These are phyloP conservation scores for Panagrolaimus sp. DNA, from an alignment of 1,140 invertebrate species.

Conservation along the genomic window DNA sequence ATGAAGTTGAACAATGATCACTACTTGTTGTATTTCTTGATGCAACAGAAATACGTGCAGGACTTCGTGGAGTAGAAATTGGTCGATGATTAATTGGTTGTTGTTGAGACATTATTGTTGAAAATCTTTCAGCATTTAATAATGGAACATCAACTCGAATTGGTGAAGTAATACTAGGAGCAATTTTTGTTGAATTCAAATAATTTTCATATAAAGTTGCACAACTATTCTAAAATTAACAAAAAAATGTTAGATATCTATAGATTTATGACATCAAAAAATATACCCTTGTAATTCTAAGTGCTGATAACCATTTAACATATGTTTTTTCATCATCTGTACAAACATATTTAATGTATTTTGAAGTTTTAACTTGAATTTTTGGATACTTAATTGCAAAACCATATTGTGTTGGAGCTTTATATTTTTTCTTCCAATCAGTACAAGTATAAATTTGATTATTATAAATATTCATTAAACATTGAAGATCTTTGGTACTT, in stretches of 20 bases:
- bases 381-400: constrained; percentile 92
- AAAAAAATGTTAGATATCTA: too few relatives aligned
- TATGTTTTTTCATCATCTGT: constrained; percentile 79
- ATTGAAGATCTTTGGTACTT: constrained; percentile 76
- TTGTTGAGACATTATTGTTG: constrained; percentile 33
- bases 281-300: constrained; percentile 66
- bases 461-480: constrained; percentile 84
- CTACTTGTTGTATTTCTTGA: constrained; percentile 15
- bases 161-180: not conserved
- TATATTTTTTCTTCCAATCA: constrained; percentile 96
- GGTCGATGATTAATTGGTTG: constrained; percentile 22
- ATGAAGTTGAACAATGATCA: constrained; percentile 12
- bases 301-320: constrained; percentile 85
- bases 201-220: constrained; percentile 29
- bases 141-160: not conserved
- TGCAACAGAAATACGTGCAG: constrained; percentile 2
- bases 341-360: constrained; percentile 93
- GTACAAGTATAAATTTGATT: constrained; percentile 84
- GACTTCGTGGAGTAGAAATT: constrained; percentile 16
- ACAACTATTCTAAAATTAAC: constrained; percentile 21
- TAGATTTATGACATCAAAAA: too few relatives aligned
- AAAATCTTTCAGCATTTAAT: not conserved
- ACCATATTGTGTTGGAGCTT: constrained; percentile 86
- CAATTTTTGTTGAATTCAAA: not conserved
- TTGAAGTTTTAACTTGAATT: constrained; percentile 77